phyloP scores from a whole-genome alignment of 2,797 vertebrate species.

The Leucoraja ocellata region DNA sequence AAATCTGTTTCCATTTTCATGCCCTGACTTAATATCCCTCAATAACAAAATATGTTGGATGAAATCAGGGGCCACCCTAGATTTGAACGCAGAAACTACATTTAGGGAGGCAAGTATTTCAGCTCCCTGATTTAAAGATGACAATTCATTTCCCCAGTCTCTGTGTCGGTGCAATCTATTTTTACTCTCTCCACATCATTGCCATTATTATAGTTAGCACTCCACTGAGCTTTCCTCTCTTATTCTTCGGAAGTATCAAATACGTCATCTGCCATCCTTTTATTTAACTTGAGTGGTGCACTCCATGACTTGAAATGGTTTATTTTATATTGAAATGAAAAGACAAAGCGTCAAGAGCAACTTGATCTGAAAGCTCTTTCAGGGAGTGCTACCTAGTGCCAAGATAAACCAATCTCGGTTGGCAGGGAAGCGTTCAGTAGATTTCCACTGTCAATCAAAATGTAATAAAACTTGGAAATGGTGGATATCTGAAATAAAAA shows the following conservation, averaged over 20 bases:
- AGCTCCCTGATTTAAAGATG: background rate
- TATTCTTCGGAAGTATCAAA: background rate
- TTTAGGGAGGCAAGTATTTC: background rate
- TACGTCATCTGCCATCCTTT: background rate
- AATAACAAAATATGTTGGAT: background rate
- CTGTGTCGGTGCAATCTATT: background rate
- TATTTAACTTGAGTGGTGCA: background rate
- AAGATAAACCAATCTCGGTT: no score
- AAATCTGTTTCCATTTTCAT: background rate
- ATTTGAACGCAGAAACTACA: background rate
- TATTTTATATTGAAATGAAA: no score
- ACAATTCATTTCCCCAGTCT: background rate
- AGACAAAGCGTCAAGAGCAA: no score
- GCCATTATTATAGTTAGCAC: background rate
- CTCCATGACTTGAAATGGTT: no score
- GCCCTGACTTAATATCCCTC: background rate
- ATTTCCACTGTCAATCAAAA: background rate
- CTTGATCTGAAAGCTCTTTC: background rate
- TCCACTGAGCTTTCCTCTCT: background rate
- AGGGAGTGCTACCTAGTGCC: background rate
- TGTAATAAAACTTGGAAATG: no score
- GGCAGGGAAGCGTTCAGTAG: background rate
- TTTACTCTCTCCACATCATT: background rate
- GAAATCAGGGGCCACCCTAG: background rate
- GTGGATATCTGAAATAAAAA: no score